phyloP scores from a whole-genome alignment of 2,113 vertebrate genomes.

The Synodontis membranacea region DNA sequence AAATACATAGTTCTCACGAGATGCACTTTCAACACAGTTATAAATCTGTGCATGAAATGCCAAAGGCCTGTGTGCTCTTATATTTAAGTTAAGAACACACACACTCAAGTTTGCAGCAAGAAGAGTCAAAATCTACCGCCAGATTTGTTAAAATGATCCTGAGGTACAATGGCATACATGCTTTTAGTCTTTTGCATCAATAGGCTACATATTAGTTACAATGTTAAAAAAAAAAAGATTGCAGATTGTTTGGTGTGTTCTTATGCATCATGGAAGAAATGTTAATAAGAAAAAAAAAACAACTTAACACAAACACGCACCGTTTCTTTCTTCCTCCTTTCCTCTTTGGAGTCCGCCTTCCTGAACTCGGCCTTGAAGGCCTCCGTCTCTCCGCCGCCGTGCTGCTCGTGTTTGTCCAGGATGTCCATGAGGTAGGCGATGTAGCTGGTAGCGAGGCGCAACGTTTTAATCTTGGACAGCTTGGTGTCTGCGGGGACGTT shows the following conservation, averaged over 20 bases:
- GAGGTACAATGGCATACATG: no score
- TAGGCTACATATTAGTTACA: background rate
- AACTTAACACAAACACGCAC: conserved; percentile 71
- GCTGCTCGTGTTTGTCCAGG: conserved; percentile 95
- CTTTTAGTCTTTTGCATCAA: background rate
- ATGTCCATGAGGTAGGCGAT: conserved; percentile 99
- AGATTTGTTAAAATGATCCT: background rate
- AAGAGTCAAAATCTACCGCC: background rate
- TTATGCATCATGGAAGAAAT: background rate
- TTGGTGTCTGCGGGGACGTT: conserved; percentile 98
- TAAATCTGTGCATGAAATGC: background rate
- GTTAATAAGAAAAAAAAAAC: background rate
- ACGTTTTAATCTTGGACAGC: conserved; percentile 96
- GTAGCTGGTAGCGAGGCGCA: conserved; percentile 96
- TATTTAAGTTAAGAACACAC: background rate
- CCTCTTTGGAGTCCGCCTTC: conserved; percentile 92
- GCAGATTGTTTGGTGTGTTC: background rate
- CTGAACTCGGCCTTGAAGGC: conserved; percentile 98
- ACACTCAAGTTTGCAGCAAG: conserved; percentile 1
- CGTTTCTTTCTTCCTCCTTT: conserved; percentile 93
- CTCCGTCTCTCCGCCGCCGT: conserved; percentile 85
- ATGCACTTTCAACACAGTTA: background rate
- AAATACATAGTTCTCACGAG: background rate
- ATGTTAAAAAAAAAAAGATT: background rate
- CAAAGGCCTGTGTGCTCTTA: background rate